Base-by-base conservation (phyloP, 2,888 invertebrate species). In the Agrypnus murinus region DNA sequence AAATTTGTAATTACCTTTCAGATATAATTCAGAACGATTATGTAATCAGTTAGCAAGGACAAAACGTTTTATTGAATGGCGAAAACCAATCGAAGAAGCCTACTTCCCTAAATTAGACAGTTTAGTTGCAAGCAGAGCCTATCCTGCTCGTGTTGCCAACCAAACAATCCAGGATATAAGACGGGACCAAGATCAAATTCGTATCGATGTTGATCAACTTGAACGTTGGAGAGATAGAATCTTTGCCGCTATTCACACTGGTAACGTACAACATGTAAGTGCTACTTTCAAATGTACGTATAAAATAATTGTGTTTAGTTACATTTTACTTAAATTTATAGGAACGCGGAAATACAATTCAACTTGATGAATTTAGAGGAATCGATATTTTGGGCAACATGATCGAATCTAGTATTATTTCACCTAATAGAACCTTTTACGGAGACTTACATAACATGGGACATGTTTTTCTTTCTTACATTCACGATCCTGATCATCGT, bases 71-170 rank as follows among this genome's bases (percentile, higher is more conserved):
- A 89, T 88, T 75, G 89, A 94, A 82, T 89, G 92, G 84, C 87
- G 90, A 0, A 89, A 89, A 2, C 91, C 93, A 10, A 92, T 95
- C 75, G 83, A 84, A 0, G 94, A 95, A 82, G 95, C 91, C 0
- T 95, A 95, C 84, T 95, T 95, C 87, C 93, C 95, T 4, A 95
- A 95, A 85, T 86, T 95, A 81, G 93, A 95, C 85, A 93, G 93
- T 1, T 86, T 92, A 75, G 92, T 94, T 3, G 90, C 94, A 19
- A 92, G 92, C 78, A 87, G 93, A 0, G 87, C 91, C 1, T 95
- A 93, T 92, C 93, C 95, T 0, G 89, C 93, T 0, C 89, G 94
- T 77, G 90, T 91, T 38, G 86, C 87, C 0, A 87, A 87, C 50
- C 87, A 90, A 0, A 78, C 77, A 0, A 79, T 92, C 2, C 83